phyloP scores from a whole-genome alignment of 1,140 invertebrate genomes.

The Ephestia elutella region DNA sequence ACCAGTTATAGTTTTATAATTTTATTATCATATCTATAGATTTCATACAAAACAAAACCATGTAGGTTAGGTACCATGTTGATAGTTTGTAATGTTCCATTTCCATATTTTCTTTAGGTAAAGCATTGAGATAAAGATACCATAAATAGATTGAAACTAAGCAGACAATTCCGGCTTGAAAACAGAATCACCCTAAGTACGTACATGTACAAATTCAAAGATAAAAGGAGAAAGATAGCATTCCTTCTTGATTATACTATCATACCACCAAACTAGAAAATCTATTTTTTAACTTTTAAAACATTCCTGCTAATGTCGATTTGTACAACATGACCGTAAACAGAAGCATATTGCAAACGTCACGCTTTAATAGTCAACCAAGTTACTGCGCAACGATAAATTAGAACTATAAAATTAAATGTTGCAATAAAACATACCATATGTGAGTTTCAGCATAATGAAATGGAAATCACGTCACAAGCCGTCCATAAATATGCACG shows the following conservation, averaged over 20 bases:
- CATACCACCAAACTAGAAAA: background rate
- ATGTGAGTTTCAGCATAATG: background rate
- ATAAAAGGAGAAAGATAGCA: background rate
- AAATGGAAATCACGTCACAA: slow-evolving; percentile 15
- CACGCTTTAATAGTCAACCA: background rate
- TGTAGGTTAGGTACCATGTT: too few species aligned
- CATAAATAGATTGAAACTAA: background rate
- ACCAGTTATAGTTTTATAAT: too few species aligned
- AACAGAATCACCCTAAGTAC: background rate
- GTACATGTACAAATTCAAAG: background rate
- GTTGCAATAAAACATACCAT: slow-evolving; percentile 1
- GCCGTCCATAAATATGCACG: background rate
- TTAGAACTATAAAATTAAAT: slow-evolving; percentile 1
- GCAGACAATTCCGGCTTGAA: background rate
- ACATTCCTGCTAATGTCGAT: background rate
- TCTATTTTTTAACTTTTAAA: background rate
- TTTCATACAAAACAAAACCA: too few species aligned
- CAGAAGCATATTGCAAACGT: background rate
- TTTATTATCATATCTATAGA: too few species aligned
- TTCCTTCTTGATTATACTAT: background rate
- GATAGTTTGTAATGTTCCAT: too few species aligned
- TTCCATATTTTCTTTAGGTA: too few species aligned
- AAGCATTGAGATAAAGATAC: too few species aligned
- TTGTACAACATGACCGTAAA: background rate
- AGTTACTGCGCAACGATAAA: slow-evolving; percentile 1